Base-by-base conservation (phyloP, 2,113 vertebrate species). In the Acrocephalus arundinaceus region DNA sequence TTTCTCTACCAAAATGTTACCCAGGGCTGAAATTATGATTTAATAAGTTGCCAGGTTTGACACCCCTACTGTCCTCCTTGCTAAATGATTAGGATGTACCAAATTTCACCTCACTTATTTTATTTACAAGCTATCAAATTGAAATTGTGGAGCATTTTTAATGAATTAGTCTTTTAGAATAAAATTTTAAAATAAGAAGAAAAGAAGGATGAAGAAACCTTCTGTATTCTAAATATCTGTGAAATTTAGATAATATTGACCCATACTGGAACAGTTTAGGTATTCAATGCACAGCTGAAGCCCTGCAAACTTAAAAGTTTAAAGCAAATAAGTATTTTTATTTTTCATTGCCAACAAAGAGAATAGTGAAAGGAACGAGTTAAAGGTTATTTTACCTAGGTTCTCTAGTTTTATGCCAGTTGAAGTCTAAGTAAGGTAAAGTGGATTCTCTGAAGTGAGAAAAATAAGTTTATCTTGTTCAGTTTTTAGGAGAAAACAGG, bases 341-440 rank as follows among this genome's bases (percentile, higher is more conserved):
- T 61, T 87, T 95, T 66, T 77, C 33, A 57, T 31, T 5, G 21
- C 55, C 15, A 82, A 46, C 48, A 13, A 80, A 89, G 2, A 70
- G 4, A 46, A 67, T 2, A 59, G 7, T 15, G 5, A 86, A 73
- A 33, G 10, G 5, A 76, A 13, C 0, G 0, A 87, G 12, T 68
- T 39, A 70, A 48, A 37, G 10, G 5, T 77, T 85, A 43, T 41
- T 70, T 77, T 39, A 80, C 11, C 9, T 78, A 63, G 13, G 18
- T 72, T 76, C 30, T 12, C 10, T 25, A 55, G 23, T 41, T 83
- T 75, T 48, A 78, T 10, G 48, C 2, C 10, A 78, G 62, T 35
- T 35, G 2, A 87, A 46, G 21, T 46, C 33, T 73, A 55, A 72
- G 19, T 41, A 80, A n/a, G 7, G 4, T 71, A 82, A 75, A 79